These are phyloP conservation scores for Champsocephalus gunnari DNA, from an alignment of 2,797 vertebrate species.

Conservation along the genomic window DNA sequence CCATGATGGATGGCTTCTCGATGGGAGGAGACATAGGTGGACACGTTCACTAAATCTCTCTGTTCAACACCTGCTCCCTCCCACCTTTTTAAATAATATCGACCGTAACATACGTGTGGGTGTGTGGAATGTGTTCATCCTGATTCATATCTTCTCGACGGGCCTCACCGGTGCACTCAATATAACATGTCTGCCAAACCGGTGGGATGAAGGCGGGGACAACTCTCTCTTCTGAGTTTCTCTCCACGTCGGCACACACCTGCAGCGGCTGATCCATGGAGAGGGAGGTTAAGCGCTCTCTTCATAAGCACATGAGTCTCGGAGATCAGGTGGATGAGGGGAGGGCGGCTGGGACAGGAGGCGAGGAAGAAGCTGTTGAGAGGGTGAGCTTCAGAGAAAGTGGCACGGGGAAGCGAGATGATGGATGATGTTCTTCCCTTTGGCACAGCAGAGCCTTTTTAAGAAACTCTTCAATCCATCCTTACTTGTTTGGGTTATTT, in stretches of 20 bases:
- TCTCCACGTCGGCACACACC: conserved; percentile 34
- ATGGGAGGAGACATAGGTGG: conserved; percentile 52
- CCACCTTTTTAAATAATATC: conserved; percentile 48
- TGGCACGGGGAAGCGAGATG: conserved; percentile 41
- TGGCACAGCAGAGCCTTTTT: conserved; percentile 27
- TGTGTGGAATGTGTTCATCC: conserved; percentile 61
- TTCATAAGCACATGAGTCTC: conserved; percentile 60
- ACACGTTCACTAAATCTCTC: conserved; percentile 61
- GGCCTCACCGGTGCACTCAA: conserved; percentile 40
- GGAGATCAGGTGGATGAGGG: conserved; percentile 51
- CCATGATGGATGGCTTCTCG: conserved; percentile 72
- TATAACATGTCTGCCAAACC: conserved; percentile 55
- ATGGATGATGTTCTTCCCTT: conserved; percentile 38
- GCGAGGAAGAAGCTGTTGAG: conserved; percentile 55
- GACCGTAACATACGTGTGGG: conserved; percentile 36
- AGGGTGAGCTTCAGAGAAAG: conserved; percentile 55
- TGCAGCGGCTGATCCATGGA: conserved; percentile 23
- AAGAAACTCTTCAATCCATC: conserved; percentile 38
- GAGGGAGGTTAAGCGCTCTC: conserved; percentile 60
- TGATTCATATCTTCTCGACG: conserved; percentile 47
- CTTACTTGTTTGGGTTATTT: conserved; percentile 56
- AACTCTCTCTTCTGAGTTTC: conserved; percentile 29
- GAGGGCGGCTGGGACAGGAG: conserved; percentile 44
- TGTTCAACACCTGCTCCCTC: conserved; percentile 8
- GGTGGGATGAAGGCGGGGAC: conserved; percentile 32